phyloP scores from a whole-genome alignment of 2,888 invertebrate species.

The Ceraclea dissimilis region DNA sequence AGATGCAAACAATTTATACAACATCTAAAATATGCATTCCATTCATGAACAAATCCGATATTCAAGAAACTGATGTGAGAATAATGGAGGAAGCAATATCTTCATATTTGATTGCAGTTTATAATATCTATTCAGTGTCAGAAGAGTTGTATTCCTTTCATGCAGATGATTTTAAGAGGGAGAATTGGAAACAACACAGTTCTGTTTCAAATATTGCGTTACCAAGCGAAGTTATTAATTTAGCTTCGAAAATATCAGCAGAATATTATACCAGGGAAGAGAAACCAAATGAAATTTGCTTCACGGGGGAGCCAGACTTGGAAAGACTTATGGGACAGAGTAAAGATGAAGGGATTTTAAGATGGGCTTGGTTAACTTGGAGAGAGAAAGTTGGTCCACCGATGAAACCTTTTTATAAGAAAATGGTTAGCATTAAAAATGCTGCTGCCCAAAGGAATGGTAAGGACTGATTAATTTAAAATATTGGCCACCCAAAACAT shows the following conservation, averaged over 20 bases:
- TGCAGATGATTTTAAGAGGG: not conserved
- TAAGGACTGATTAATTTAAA: conserved; percentile 31
- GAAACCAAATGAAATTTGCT: conserved; percentile 36
- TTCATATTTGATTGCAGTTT: not conserved
- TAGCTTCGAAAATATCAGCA: conserved; percentile 5
- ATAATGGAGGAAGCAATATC: not conserved
- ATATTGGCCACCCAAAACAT: not conserved
- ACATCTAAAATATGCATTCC: conserved; percentile 49
- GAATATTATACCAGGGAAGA: not conserved
- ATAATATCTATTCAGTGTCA: not conserved
- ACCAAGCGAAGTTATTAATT: conserved; percentile 3
- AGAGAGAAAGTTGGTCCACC: conserved; percentile 52
- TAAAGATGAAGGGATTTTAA: conserved; percentile 42
- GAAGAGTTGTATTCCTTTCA: not conserved
- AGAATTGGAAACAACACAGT: not conserved
- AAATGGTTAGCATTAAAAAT: conserved; percentile 53
- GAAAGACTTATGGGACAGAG: conserved; percentile 50
- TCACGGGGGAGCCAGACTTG: conserved; percentile 56
- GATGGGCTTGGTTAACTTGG: conserved; percentile 62
- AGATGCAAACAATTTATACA: conserved; percentile 52
- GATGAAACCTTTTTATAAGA: conserved; percentile 48
- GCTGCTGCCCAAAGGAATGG: conserved; percentile 56
- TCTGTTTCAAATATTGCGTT: not conserved
- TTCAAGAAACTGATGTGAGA: not conserved
- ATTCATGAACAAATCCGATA: conserved; percentile 23